Conservation (phyloP, 2,888 invertebrate species). For the Caenorhabditis sulstoni region DNA sequence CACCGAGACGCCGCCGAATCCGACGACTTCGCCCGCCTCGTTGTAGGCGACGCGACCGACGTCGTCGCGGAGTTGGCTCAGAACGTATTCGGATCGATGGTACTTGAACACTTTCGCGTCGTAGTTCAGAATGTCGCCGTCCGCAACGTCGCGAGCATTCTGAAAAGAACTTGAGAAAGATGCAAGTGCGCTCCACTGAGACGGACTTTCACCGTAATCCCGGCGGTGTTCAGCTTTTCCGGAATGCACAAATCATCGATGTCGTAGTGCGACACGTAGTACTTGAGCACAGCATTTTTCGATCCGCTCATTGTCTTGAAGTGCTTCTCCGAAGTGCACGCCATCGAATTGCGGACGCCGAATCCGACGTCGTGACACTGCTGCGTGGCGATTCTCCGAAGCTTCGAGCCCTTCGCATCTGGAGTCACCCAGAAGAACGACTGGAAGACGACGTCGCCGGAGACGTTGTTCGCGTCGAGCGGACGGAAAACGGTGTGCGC, state of each 20-base stretch:
- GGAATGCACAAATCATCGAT: slow-evolving; percentile 34
- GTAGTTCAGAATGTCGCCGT: slow-evolving; percentile 23
- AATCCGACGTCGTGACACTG: slow-evolving; percentile 26
- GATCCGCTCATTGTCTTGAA: slow-evolving; percentile 1
- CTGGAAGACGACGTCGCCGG: slow-evolving; percentile 15
- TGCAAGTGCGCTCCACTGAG: neutral
- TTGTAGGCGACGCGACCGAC: slow-evolving; percentile 38
- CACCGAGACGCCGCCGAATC: slow-evolving; percentile 22
- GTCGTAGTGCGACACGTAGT: slow-evolving; percentile 38
- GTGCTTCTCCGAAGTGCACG: neutral
- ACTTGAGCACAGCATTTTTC: neutral
- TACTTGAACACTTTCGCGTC: slow-evolving; percentile 31
- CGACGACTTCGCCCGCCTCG: slow-evolving; percentile 25
- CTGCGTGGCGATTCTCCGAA: neutral
- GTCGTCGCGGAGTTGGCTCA: slow-evolving; percentile 20
- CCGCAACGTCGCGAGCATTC: slow-evolving; percentile 37
- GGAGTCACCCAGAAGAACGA: slow-evolving; percentile 13
- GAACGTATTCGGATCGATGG: slow-evolving; percentile 26
- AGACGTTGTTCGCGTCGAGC: neutral
- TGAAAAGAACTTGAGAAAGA: slow-evolving; percentile 4
- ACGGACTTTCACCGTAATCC: slow-evolving; percentile 2
- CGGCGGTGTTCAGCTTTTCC: slow-evolving; percentile 8
- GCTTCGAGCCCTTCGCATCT: slow-evolving; percentile 10
- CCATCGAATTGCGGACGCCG: slow-evolving; percentile 24
- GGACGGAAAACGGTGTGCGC: slow-evolving; percentile 24